Percentiles rank a stretch among this genome's conserved stretches.
Evolutionary conservation across 2,797 vertebrate species (phyloP).

Genomic region (Poliocrania exsul): DNA sequence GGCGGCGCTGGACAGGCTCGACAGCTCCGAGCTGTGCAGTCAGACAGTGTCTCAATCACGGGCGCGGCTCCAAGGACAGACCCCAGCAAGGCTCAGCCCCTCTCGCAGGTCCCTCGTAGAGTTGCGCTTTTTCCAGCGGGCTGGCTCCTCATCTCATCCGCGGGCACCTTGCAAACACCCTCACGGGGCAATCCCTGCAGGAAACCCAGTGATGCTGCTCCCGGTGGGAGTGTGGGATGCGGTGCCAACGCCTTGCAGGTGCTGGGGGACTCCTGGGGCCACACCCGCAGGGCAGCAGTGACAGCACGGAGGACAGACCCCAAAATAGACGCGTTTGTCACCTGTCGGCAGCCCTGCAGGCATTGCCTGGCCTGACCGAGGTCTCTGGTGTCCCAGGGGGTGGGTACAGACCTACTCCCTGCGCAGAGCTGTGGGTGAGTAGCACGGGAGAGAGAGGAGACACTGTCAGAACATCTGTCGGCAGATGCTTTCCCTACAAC

Average conservation of each 20-base stretch:
- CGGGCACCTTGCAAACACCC: accelerated
- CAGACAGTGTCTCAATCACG: accelerated
- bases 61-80: not conserved
- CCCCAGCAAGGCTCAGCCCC: not conserved
- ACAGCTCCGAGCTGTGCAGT: accelerated
- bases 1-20: accelerated
- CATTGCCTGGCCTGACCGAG: not conserved
- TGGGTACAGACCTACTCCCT: not conserved
- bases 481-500: accelerated
- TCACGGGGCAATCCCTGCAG: accelerated
- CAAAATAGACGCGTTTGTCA: not conserved
- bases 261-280: not conserved
- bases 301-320: not conserved
- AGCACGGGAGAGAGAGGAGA: not conserved
- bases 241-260: not conserved
- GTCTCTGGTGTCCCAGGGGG: not conserved
- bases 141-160: not conserved
- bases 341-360: not conserved
- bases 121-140: accelerated
- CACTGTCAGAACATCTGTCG: not conserved
- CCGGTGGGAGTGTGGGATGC: accelerated
- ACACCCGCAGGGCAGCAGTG: accelerated
- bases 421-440: accelerated
- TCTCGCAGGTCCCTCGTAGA: accelerated
- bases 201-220: not conserved